Percentiles rank a stretch among this genome's conserved stretches.
Conservation (phyloP, 2,888 invertebrate genomes). For the Parnassius mnemosyne region DNA sequence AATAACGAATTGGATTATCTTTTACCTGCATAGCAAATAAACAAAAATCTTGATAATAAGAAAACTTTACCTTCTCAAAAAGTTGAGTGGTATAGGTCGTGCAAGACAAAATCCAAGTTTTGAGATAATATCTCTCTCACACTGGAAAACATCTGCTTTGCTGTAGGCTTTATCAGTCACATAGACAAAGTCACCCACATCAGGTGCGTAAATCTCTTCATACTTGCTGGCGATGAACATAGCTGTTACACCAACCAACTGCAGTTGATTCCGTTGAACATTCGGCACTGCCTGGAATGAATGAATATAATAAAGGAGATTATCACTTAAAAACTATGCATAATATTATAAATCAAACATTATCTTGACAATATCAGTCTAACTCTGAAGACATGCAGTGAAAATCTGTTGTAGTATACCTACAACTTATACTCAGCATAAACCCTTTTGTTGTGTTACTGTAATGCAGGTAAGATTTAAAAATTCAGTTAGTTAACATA, state of each 20-base stretch:
- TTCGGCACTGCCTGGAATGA: slow-evolving; percentile 78
- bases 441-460: too few species aligned
- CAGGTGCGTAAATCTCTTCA: slow-evolving; percentile 95
- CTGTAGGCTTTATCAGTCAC: slow-evolving; percentile 94
- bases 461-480: too few species aligned
- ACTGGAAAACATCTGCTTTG: slow-evolving; percentile 87
- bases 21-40: too few species aligned
- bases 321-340: too few species aligned
- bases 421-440: too few species aligned
- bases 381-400: too few species aligned
- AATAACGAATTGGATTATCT: too few species aligned
- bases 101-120: slow-evolving; percentile 90
- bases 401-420: too few species aligned
- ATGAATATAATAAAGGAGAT: not conserved
- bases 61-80: slow-evolving; percentile 86
- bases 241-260: slow-evolving; percentile 93
- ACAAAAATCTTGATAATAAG: too few species aligned
- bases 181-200: slow-evolving; percentile 92
- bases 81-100: slow-evolving; percentile 92
- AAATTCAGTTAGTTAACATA: too few species aligned
- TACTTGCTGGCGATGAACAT: slow-evolving; percentile 96
- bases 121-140: slow-evolving; percentile 90
- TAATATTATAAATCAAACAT: too few species aligned
- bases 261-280: slow-evolving; percentile 86
- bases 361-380: too few species aligned